Evolutionary conservation across 2,113 vertebrate genomes (phyloP).

Genomic region (Scopus umbretta): DNA sequence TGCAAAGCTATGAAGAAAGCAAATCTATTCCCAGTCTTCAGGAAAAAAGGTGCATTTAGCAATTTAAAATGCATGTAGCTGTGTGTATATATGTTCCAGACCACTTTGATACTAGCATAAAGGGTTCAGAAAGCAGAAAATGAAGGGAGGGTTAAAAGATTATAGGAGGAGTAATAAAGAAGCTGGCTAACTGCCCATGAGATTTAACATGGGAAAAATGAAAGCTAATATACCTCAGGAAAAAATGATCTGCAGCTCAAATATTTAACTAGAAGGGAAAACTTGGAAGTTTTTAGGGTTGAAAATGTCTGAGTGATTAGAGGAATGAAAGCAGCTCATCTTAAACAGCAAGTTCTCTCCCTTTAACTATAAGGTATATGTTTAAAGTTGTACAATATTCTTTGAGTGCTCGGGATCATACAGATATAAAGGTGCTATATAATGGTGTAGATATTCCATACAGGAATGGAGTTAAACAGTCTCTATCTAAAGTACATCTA

Average conservation of each 20-base stretch:
- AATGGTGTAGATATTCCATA: background rate
- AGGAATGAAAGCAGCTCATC: background rate
- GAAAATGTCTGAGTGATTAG: background rate
- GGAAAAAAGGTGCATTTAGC: background rate
- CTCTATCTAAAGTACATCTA: background rate
- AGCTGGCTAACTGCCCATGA: background rate
- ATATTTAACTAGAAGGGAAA: slow-evolving; percentile 12
- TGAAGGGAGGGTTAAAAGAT: background rate
- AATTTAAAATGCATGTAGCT: background rate
- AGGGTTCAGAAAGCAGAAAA: background rate
- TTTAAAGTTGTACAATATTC: background rate
- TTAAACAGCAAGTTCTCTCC: background rate
- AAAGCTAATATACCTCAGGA: background rate
- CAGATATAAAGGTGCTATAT: background rate
- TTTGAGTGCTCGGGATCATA: background rate
- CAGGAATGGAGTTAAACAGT: background rate
- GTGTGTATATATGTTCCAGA: background rate
- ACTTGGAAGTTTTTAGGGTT: background rate
- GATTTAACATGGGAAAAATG: slow-evolving; percentile 17
- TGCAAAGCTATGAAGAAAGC: background rate
- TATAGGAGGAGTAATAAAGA: background rate
- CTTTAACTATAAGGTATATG: background rate
- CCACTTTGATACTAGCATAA: background rate
- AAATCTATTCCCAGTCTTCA: background rate
- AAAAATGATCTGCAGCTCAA: background rate